phyloP scores from a whole-genome alignment of 2,797 vertebrate species.

The Nannoperca obscura region DNA sequence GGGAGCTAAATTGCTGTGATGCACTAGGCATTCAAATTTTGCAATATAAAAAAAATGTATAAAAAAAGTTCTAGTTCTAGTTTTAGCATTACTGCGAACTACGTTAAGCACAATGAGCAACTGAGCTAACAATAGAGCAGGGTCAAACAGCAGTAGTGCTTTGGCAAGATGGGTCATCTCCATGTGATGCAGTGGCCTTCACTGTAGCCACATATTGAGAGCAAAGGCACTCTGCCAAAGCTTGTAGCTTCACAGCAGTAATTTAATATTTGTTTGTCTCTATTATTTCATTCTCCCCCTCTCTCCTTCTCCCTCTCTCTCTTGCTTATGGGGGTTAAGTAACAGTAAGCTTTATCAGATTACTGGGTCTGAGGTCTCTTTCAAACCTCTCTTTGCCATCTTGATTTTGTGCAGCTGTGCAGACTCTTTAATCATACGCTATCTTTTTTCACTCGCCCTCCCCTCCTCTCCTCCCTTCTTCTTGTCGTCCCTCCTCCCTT shows the following conservation, averaged over 20 bases:
- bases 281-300: constrained; percentile 74
- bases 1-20: constrained; percentile 67
- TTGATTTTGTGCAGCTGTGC: constrained; percentile 95
- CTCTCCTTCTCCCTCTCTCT: constrained; percentile 49
- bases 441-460: constrained; percentile 90
- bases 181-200: constrained; percentile 75
- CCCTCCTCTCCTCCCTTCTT: constrained; percentile 72
- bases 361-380: constrained; percentile 90
- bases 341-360: constrained; percentile 86
- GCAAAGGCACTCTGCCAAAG: constrained; percentile 74
- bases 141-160: constrained; percentile 83
- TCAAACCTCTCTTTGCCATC: constrained; percentile 90
- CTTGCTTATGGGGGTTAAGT: constrained; percentile 78
- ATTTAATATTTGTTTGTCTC: constrained; percentile 83
- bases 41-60: constrained; percentile 9
- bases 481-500: constrained; percentile 85
- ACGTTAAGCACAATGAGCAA: constrained; percentile 80
- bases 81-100: constrained; percentile 79
- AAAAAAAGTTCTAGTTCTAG: constrained; percentile 56
- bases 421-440: constrained; percentile 97
- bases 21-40: constrained; percentile 48
- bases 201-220: constrained; percentile 69
- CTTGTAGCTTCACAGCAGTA: constrained; percentile 83
- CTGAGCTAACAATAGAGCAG: constrained; percentile 85
- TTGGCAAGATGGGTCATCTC: constrained; percentile 82